These are phyloP conservation scores for Chondrilla cf. caribensis DNA, from an alignment of 37 sponge, comb jelly and placozoan genomes.

Conservation along the genomic window DNA sequence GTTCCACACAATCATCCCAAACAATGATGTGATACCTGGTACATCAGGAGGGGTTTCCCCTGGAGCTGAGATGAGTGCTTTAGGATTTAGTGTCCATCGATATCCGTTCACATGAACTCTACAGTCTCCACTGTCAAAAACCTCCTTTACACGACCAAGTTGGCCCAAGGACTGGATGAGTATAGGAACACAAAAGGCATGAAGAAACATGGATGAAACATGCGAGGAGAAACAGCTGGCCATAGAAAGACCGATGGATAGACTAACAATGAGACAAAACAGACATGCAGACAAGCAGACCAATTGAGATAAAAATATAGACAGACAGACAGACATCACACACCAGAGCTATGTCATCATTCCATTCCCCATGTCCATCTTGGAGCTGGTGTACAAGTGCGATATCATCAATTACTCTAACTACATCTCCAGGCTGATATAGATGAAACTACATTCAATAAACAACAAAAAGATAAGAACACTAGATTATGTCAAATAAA, in stretches of 20 bases:
- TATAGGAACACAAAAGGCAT: too few species aligned
- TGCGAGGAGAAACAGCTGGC: too few species aligned
- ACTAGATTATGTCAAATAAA: too few species aligned
- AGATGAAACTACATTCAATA: slow-evolving; percentile 10
- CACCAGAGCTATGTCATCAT: slow-evolving; percentile 89
- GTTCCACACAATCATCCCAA: slow-evolving; percentile 54
- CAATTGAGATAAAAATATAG: too few species aligned
- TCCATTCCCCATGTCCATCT: slow-evolving; percentile 92
- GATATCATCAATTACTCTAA: slow-evolving; percentile 77
- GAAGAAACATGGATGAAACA: too few species aligned
- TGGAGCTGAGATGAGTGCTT: slow-evolving; percentile 46
- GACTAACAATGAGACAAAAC: too few species aligned
- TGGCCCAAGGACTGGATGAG: slow-evolving; percentile 67
- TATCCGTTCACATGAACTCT: slow-evolving; percentile 63
- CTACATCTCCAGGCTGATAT: slow-evolving; percentile 67
- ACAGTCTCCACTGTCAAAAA: slow-evolving; percentile 69
- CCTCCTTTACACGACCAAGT: slow-evolving; percentile 59
- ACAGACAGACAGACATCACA: slow-evolving; percentile 6
- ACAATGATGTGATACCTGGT: slow-evolving; percentile 47
- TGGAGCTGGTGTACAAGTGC: slow-evolving; percentile 70
- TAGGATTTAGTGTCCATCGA: slow-evolving; percentile 83
- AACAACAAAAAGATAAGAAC: too few species aligned
- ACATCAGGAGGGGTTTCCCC: slow-evolving; percentile 59
- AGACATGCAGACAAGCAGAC: too few species aligned
- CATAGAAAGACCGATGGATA: too few species aligned